Base-by-base conservation (phyloP, 2,797 vertebrate genomes). In the Sternotherus odoratus region DNA sequence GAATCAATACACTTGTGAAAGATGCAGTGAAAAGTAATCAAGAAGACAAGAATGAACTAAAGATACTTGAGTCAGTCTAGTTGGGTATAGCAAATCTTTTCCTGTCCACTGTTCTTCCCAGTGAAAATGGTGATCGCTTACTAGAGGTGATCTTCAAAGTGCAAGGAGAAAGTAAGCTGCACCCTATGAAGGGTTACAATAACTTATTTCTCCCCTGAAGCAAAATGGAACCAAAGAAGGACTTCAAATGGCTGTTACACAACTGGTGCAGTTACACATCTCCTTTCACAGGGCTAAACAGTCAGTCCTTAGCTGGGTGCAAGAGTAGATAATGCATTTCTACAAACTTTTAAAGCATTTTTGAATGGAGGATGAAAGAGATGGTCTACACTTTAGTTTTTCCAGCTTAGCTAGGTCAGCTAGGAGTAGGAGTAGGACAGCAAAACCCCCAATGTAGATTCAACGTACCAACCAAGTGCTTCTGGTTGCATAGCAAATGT, bases 51-150 rank as follows among this genome's bases (percentile, higher is more conserved):
- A 50, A 90, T 0, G 30, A 87, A 21, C 46, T 63, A 82, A 1
- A 92, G 89, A 85, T 50, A 92, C 50, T 91, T 93, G 2, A 16
- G 89, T 86, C 78, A 89, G 94, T 15, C 88, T 48, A 82, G 0
- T 60, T 83, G 85, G 72, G 82, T 28, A 46, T 13, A 74, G 39
- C 28, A 46, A 24, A 46, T 46, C 33, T 4, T 74, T n/a, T 43
- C 2, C 84, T 53, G 79, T 78, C 86, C 91, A 8, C 74, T 19
- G 91, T 95, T 94, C 94, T 94, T 95, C 21, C 79, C 93, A 56
- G 50, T 83, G 79, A 60, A 72, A 56, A 79, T 78, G 69, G 77
- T 88, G 89, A 89, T 79, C 43, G 1, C 79, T 74, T 23, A 8
- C 77, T 48, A 88, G 21, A 66, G 66, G 66, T 86, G 77, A 87